These are phyloP conservation scores for Tamandua tetradactyla DNA, from an alignment of 2,797 vertebrate genomes.

Conservation along the genomic window DNA sequence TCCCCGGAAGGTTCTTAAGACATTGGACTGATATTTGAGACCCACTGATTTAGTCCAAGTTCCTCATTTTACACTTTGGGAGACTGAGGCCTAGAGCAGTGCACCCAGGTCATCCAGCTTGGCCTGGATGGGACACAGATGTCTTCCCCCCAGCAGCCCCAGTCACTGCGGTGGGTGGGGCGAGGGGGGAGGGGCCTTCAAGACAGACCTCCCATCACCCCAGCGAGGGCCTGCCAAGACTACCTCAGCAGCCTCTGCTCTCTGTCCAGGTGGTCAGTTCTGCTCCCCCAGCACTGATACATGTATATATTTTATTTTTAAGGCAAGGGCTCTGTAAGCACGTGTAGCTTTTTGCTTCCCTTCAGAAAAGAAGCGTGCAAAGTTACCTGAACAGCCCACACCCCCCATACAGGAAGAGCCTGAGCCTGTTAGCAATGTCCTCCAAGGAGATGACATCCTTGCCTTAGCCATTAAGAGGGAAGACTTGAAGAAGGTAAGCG, in stretches of 20 bases:
- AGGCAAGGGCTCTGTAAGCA: not conserved
- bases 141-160: not conserved
- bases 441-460: slow-evolving; percentile 85
- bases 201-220: not conserved
- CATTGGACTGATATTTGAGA: not conserved
- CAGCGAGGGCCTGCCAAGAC: not conserved
- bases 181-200: not conserved
- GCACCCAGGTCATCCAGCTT: not conserved
- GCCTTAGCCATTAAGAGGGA: slow-evolving; percentile 83
- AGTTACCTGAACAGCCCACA: slow-evolving; percentile 66
- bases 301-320: not conserved
- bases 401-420: slow-evolving; percentile 78
- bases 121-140: not conserved
- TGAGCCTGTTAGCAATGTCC: slow-evolving; percentile 63
- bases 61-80: not conserved
- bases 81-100: not conserved
- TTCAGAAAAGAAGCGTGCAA: slow-evolving; percentile 85
- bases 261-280: not conserved
- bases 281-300: not conserved
- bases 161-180: not conserved
- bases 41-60: not conserved
- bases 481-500: slow-evolving; percentile 86
- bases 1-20: not conserved
- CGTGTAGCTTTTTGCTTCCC: slow-evolving; percentile 51
- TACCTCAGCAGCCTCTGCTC: not conserved